These are phyloP conservation scores for Cheilosia urbana DNA, from an alignment of 2,888 invertebrate species.

Conservation along the genomic window DNA sequence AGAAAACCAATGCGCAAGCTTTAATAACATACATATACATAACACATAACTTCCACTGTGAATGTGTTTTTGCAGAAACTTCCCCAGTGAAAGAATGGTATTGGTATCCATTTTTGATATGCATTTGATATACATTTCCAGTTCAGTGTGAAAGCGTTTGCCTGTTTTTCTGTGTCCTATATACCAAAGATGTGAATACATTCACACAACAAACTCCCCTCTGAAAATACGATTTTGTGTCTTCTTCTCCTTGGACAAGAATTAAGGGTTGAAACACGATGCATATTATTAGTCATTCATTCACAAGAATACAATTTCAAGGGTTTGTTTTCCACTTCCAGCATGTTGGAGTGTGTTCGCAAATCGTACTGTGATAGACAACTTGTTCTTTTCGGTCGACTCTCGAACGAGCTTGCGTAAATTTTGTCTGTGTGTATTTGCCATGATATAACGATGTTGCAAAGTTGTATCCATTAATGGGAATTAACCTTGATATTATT, in stretches of 20 bases:
- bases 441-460: conserved; percentile 6
- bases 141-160: conserved; percentile 61
- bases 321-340: conserved; percentile 28
- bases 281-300: conserved; percentile 65
- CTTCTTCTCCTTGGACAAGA: conserved; percentile 15
- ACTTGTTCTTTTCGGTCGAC: background rate
- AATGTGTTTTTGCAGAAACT: conserved; percentile 29
- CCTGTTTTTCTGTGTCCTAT: conserved; percentile 39
- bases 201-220: conserved; percentile 17
- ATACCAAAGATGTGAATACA: conserved; percentile 41
- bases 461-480: conserved; percentile 49
- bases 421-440: background rate
- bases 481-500: conserved; percentile 33
- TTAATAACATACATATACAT: background rate
- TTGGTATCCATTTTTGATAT: no score
- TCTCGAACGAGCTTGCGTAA: conserved; percentile 51
- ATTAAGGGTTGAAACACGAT: conserved; percentile 35
- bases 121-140: conserved; percentile 35
- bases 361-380: conserved; percentile 53
- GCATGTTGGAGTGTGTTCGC: conserved; percentile 39
- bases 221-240: conserved; percentile 11
- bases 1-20: conserved; percentile 48
- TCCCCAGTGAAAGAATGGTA: background rate
- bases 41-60: background rate
- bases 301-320: conserved; percentile 59